Percentiles rank a stretch among this genome's conserved stretches.
phyloP scores from a whole-genome alignment of 2,113 vertebrate species.

The Sturnus vulgaris region DNA sequence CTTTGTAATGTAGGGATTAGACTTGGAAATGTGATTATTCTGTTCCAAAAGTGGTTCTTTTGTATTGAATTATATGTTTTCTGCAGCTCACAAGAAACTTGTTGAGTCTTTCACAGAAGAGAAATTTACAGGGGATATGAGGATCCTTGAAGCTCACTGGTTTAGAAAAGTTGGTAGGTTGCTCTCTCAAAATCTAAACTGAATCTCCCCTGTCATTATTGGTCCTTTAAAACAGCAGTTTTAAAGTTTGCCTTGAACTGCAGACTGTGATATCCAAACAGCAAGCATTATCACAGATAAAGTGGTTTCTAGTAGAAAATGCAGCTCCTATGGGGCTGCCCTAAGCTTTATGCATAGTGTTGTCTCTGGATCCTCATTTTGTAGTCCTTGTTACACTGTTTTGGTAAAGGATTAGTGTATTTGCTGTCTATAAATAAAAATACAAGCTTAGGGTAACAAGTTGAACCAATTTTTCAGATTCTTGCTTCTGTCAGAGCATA shows the following conservation, averaged over 20 bases:
- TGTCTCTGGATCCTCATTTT: background rate
- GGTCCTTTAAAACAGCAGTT: background rate
- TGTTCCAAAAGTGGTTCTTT: background rate
- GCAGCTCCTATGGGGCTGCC: background rate
- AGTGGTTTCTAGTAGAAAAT: background rate
- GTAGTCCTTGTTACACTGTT: background rate
- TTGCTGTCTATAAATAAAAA: background rate
- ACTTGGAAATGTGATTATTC: background rate
- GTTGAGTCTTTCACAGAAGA: slow-evolving; percentile 31
- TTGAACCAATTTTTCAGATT: background rate
- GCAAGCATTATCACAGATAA: background rate
- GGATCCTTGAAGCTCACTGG: slow-evolving; percentile 82
- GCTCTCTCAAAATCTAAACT: background rate
- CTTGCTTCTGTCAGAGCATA: background rate
- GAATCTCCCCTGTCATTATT: background rate
- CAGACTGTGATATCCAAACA: background rate
- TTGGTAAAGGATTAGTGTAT: background rate
- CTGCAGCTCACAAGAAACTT: slow-evolving; percentile 76
- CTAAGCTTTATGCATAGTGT: fast-evolving
- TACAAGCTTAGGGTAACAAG: fast-evolving
- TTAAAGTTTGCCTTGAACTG: background rate
- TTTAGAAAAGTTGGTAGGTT: slow-evolving; percentile 89
- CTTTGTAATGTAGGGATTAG: background rate
- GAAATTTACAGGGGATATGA: slow-evolving; percentile 50
- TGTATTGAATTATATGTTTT: background rate